phyloP scores from a whole-genome alignment of 2,113 vertebrate genomes.

The Megalops atlanticus region DNA sequence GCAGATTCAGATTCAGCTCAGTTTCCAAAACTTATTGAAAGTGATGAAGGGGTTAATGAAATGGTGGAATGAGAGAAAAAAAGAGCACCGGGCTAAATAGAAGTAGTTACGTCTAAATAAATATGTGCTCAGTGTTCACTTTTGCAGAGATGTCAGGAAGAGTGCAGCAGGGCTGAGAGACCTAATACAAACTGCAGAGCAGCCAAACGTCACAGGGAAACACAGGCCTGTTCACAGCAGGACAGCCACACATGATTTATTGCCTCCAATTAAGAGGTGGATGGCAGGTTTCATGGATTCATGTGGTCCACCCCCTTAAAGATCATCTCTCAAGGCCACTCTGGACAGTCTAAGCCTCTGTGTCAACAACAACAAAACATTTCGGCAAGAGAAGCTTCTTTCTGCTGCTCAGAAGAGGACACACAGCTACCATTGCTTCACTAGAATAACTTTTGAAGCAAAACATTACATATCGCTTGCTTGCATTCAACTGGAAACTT shows the following conservation, averaged over 20 bases:
- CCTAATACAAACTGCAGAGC: constrained; percentile 37
- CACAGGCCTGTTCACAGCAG: constrained; percentile 65
- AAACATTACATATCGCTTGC: too few species aligned
- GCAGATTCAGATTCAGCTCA: background rate
- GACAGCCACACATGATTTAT: constrained; percentile 73
- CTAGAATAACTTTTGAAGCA: too few species aligned
- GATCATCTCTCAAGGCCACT: constrained; percentile 53
- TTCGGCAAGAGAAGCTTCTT: background rate
- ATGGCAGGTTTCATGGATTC: constrained; percentile 68
- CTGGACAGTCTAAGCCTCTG: constrained; percentile 49
- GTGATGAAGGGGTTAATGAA: background rate
- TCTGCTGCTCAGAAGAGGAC: constrained; percentile 39
- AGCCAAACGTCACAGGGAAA: constrained; percentile 58
- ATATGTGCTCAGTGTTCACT: constrained; percentile 27
- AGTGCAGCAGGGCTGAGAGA: constrained; percentile 40
- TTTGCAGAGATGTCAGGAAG: constrained; percentile 19
- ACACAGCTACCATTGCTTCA: too few species aligned
- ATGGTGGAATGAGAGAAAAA: background rate
- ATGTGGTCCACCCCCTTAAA: constrained; percentile 53
- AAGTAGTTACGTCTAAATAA: constrained; percentile 19
- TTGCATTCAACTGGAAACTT: too few species aligned
- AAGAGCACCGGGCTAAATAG: constrained; percentile 19
- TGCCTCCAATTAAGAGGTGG: constrained; percentile 69
- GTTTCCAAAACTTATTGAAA: background rate
- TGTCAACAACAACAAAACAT: constrained; percentile 57